Evolutionary conservation across 2,113 vertebrate species (phyloP).

Genomic region (Ictalurus furcatus): DNA sequence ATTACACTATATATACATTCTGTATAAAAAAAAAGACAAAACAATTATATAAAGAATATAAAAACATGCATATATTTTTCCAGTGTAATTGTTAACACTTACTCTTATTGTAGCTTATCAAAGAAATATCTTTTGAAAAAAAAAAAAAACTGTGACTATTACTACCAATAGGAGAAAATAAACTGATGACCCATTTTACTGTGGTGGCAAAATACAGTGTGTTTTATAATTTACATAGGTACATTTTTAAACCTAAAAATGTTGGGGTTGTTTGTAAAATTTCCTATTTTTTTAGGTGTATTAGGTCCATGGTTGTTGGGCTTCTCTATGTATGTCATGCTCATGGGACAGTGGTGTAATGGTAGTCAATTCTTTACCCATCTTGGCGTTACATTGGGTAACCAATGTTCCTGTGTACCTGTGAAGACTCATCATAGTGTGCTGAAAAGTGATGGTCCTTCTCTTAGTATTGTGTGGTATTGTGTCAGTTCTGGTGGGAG

Average conservation of each 20-base stretch:
- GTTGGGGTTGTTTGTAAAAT: conserved; percentile 54
- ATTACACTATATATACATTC: conserved; percentile 76
- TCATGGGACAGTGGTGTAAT: conserved; percentile 59
- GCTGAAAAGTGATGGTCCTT: conserved; percentile 61
- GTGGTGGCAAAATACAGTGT: conserved; percentile 69
- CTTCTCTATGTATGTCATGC: conserved; percentile 64
- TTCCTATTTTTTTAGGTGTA: conserved; percentile 57
- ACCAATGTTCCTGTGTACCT: conserved; percentile 16
- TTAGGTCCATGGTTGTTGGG: conserved; percentile 57
- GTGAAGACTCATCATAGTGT: conserved; percentile 44
- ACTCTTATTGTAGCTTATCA: conserved; percentile 72
- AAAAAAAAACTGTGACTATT: conserved; percentile 56
- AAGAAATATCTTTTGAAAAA: conserved; percentile 63
- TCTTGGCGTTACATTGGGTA: conserved; percentile 58
- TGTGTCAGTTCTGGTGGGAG: conserved; percentile 66
- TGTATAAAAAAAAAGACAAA: conserved; percentile 74
- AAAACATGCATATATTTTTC: conserved; percentile 82
- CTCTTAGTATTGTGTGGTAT: conserved; percentile 64
- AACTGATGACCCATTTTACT: conserved; percentile 71
- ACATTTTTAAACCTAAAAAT: conserved; percentile 60
- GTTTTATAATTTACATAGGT: conserved; percentile 52
- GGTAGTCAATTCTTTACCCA: conserved; percentile 61
- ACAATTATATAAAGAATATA: conserved; percentile 77
- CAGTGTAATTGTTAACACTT: conserved; percentile 79
- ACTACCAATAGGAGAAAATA: conserved; percentile 62